Evolutionary conservation across 2,888 invertebrate species (phyloP), one percentile per base, ranked within the genome.

Genomic region (Anoncus sp.): DNA sequence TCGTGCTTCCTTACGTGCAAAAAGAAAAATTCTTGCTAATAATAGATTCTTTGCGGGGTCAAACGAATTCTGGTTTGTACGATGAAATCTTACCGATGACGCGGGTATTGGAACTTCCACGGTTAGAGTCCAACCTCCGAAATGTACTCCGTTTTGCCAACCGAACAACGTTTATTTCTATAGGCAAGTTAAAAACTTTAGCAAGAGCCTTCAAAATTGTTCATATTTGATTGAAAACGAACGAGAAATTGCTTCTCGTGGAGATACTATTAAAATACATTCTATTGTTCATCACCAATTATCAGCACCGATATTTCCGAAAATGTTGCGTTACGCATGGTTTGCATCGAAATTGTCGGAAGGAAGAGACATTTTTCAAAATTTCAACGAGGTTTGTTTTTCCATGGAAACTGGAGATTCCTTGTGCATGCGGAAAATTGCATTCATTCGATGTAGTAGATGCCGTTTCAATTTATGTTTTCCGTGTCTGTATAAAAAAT

Each of bases 201-300:
- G 69, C 18, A 70, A 77, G 49, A 16, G 53, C 7, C 38, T 79
- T 16, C 75, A 75, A 66, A 75, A 79, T 66, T 70, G 49, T 38
- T 49, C 71, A 18, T 38, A 45, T 49, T 47, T 79, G 12, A 60
- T 76, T 38, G 62, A 79, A 72, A 40, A 47, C 5, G 47, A 69
- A 10, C 27, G 74, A 40, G 59, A 79, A 69, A 70, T 79, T 35
- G 18, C n/a, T 62, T 72, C 67, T 18, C 47, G 69, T 10, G 73
- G 76, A 76, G 73, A 79, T 55, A 53, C 47, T 12, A 79, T 81
- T 4, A 79, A 77, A 77, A 72, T 81, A 4, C 73, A 81, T 35
- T 76, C 76, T 0, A 69, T 79, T 1, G 53, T 81, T 0, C 76
- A 81, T 55, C 72, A 76, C 24, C 73, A 79, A 35, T 35, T 81